phyloP scores from a whole-genome alignment of 2,888 invertebrate genomes.

The Trichopria drosophilae region DNA sequence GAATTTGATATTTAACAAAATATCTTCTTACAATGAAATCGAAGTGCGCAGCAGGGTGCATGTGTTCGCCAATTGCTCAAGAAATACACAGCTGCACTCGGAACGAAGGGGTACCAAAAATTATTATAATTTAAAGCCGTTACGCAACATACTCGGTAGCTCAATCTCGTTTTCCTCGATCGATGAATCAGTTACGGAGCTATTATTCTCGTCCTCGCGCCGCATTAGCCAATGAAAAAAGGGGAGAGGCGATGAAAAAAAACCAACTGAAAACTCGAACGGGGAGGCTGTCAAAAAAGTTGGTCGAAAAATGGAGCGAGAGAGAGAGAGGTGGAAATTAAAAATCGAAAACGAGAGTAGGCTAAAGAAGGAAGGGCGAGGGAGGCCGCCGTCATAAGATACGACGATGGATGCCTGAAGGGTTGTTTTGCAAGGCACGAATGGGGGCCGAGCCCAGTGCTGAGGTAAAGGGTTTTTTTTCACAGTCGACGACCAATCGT shows the following conservation, averaged over 20 bases:
- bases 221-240: conserved; percentile 30
- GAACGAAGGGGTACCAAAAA: too few relatives aligned
- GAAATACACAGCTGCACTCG: too few relatives aligned
- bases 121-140: conserved; percentile 52
- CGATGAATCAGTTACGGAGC: conserved; percentile 48
- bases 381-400: conserved; percentile 50
- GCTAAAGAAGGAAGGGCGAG: conserved; percentile 49
- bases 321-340: conserved; percentile 3
- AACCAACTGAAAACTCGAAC: conserved; percentile 2
- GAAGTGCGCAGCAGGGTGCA: too few relatives aligned
- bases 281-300: too few relatives aligned
- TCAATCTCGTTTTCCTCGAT: conserved; percentile 40
- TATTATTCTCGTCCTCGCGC: conserved; percentile 39
- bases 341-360: conserved; percentile 31
- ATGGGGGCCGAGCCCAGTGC: conserved; percentile 34
- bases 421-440: conserved; percentile 45
- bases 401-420: conserved; percentile 56
- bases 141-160: conserved; percentile 32
- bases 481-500: conserved; percentile 37
- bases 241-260: conserved; percentile 9
- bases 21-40: too few relatives aligned
- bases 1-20: too few relatives aligned
- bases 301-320: too few relatives aligned
- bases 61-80: too few relatives aligned
- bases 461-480: conserved; percentile 46